A percentile compares a stretch with the other conserved stretches of the same genome.
Conservation (phyloP, 2,888 invertebrate species). For the Trachelus tabidus region DNA sequence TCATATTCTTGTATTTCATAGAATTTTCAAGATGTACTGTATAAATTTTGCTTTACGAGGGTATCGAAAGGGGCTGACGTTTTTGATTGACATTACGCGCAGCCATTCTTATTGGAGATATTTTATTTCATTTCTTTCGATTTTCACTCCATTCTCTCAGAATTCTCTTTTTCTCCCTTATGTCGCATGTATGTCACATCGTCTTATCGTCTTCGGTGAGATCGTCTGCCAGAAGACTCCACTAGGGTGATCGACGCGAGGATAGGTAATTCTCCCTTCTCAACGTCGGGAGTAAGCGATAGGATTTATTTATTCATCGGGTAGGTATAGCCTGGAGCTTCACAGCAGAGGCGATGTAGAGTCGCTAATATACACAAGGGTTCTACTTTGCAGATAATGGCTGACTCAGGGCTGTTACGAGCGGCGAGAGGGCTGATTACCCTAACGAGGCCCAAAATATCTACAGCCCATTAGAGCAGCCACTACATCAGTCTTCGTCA, state of each 20-base stretch:
- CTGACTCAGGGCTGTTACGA: not conserved
- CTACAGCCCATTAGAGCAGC: conserved; percentile 15
- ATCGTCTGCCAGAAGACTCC: not conserved
- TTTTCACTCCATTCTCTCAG: not conserved
- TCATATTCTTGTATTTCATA: not conserved
- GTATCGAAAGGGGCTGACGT: not conserved
- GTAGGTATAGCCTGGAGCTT: not conserved
- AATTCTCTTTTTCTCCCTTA: not conserved
- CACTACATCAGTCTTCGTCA: conserved; percentile 9
- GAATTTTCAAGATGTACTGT: not conserved
- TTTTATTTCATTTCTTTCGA: not conserved
- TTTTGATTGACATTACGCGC: not conserved
- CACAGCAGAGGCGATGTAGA: not conserved
- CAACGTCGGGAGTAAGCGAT: not conserved
- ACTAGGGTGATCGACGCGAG: not conserved
- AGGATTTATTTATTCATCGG: conserved; percentile 15
- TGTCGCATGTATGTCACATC: no score
- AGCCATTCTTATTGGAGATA: no score
- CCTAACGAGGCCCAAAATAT: conserved; percentile 22
- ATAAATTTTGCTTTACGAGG: not conserved
- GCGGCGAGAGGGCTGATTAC: conserved; percentile 15
- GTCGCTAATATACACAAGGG: conserved; percentile 11
- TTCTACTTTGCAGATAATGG: not conserved
- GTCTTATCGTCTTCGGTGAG: not conserved
- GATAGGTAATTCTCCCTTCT: not conserved